Conservation (phyloP, 2,113 vertebrate species). For the Andinoacara biseriatus region DNA sequence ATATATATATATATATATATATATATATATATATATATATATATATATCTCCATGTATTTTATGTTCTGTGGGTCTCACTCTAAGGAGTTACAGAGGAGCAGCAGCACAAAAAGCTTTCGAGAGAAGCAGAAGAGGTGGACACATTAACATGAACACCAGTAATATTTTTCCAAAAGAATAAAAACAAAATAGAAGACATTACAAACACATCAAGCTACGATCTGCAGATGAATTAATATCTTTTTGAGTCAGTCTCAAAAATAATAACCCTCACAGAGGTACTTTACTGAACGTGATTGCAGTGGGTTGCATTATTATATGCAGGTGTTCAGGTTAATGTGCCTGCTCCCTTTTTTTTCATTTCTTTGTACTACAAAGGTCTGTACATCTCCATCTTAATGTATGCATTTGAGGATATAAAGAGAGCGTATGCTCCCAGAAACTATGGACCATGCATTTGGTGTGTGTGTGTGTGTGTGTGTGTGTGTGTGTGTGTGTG, state of each 20-base stretch:
- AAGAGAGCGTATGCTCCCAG: conserved; percentile 36
- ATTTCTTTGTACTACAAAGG: conserved; percentile 50
- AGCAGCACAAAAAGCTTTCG: conserved; percentile 27
- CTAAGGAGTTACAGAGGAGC: neutral
- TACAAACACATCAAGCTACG: neutral
- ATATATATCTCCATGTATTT: too few species aligned
- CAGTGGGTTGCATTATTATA: conserved; percentile 12
- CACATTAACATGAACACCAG: conserved; percentile 37
- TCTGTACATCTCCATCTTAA: conserved; percentile 50
- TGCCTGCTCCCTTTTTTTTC: conserved; percentile 7
- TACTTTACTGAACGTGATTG: neutral
- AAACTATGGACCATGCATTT: conserved; percentile 30
- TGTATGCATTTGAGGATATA: conserved; percentile 67
- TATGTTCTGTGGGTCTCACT: conserved; percentile 32
- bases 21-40: neutral
- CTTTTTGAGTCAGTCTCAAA: neutral
- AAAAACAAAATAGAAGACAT: neutral
- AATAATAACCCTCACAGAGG: neutral
- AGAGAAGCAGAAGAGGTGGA: conserved; percentile 9
- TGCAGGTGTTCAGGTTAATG: conserved; percentile 44
- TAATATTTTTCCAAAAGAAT: neutral
- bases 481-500: conserved; percentile 14
- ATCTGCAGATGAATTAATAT: conserved; percentile 3
- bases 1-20: conserved; percentile 21
- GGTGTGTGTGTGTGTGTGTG: neutral